A percentile compares a stretch with the other conserved stretches of the same genome.
Conservation (phyloP, 37 sponge, comb jelly and placozoan species). For the Oscarella lobularis region DNA sequence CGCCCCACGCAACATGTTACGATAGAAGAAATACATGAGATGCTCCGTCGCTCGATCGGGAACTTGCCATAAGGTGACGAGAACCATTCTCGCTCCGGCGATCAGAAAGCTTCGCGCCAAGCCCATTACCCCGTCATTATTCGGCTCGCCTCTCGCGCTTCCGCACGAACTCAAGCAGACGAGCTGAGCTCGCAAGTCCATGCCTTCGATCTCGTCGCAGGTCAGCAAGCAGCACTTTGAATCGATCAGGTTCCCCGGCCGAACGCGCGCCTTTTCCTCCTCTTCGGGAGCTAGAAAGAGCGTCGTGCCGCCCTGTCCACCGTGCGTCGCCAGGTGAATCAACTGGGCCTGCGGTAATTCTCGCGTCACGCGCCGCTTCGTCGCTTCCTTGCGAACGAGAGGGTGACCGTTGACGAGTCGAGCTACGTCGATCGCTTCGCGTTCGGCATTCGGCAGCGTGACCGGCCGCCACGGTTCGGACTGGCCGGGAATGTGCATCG, state of each 20-base stretch:
- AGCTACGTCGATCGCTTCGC: neutral
- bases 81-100: constrained; percentile 66
- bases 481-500: neutral
- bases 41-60: constrained; percentile 55
- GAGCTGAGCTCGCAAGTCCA: too few relatives aligned
- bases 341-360: neutral
- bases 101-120: constrained; percentile 59
- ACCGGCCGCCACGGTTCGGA: neutral
- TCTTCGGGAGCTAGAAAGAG: too few relatives aligned
- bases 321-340: neutral
- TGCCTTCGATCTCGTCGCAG: too few relatives aligned
- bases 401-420: neutral
- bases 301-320: too few relatives aligned
- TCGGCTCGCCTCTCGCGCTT: too few relatives aligned
- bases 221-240: too few relatives aligned
- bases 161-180: too few relatives aligned
- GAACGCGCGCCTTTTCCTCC: too few relatives aligned
- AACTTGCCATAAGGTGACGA: constrained; percentile 54
- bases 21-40: constrained; percentile 79
- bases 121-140: constrained; percentile 62
- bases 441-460: neutral
- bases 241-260: too few relatives aligned
- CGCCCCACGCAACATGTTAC: constrained; percentile 36
- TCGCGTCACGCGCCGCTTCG: neutral
- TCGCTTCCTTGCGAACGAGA: neutral